phyloP scores from a whole-genome alignment of 2,113 vertebrate genomes.

The Pelecanoides urinatrix region DNA sequence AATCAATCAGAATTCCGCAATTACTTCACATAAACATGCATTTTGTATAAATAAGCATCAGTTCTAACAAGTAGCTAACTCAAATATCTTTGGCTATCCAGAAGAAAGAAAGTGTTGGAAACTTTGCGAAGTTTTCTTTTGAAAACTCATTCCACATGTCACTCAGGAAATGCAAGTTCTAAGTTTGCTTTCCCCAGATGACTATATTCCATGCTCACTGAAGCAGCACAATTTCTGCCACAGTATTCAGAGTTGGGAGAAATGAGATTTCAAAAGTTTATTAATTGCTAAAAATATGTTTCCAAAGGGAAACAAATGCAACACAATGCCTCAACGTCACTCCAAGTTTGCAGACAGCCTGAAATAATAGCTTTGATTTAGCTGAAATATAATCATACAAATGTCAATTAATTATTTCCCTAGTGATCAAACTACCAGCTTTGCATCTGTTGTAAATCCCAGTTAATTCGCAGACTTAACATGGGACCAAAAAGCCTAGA shows the following conservation, averaged over 20 bases:
- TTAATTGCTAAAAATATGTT: constrained; percentile 35
- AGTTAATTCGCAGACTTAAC: not conserved
- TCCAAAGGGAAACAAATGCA: constrained; percentile 18
- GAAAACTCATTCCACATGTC: not conserved
- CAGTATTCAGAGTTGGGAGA: not conserved
- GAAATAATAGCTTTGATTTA: constrained; percentile 1
- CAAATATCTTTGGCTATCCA: not conserved
- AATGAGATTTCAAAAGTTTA: constrained; percentile 30
- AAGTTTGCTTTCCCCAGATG: not conserved
- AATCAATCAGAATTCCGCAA: not conserved
- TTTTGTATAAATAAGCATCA: not conserved
- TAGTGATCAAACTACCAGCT: not conserved
- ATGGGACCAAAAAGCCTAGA: not conserved
- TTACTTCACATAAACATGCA: not conserved
- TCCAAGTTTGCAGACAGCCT: not conserved
- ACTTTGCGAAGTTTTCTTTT: not conserved
- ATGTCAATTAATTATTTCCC: constrained; percentile 11
- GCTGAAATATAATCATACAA: not conserved
- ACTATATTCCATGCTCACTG: not conserved
- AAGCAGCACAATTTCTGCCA: not conserved
- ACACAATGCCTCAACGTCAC: not conserved
- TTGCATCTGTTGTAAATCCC: not conserved
- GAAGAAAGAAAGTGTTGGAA: not conserved
- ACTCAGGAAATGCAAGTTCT: not conserved
- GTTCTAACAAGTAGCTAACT: not conserved